phyloP scores from a whole-genome alignment of 2,888 invertebrate species.

The Aplocera efformata region DNA sequence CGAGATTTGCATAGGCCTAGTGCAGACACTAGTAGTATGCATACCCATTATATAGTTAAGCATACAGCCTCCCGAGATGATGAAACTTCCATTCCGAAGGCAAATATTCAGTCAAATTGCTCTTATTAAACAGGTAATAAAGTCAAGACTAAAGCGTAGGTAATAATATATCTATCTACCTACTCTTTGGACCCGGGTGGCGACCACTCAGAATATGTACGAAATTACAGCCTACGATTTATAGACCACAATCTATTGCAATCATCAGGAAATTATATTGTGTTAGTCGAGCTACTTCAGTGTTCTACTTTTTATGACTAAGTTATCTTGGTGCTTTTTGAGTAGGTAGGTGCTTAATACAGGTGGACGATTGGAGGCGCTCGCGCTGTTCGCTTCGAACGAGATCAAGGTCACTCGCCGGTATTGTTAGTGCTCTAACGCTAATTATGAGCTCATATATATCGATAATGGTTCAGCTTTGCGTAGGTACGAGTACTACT shows the following conservation, averaged over 20 bases:
- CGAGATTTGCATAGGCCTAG: constrained; percentile 30
- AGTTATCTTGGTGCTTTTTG: constrained; percentile 33
- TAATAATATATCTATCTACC: constrained; percentile 25
- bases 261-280: constrained; percentile 23
- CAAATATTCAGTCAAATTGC: constrained; percentile 41
- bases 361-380: constrained; percentile 44
- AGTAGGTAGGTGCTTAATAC: constrained; percentile 33
- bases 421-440: constrained; percentile 59
- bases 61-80: constrained; percentile 30
- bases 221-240: constrained; percentile 31
- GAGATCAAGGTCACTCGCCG: constrained; percentile 63
- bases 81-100: constrained; percentile 39
- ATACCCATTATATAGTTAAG: constrained; percentile 17
- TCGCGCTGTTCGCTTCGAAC: constrained; percentile 44
- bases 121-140: constrained; percentile 37
- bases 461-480: constrained; percentile 36
- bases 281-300: constrained; percentile 20
- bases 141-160: constrained; percentile 22
- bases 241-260: constrained; percentile 18
- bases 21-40: constrained; percentile 15
- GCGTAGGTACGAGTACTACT: constrained; percentile 7
- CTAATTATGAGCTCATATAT: constrained; percentile 61
- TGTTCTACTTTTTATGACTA: constrained; percentile 35
- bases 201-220: constrained; percentile 27
- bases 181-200: constrained; percentile 22